A percentile compares a stretch with the other conserved stretches of the same genome.
Evolutionary conservation across 2,113 vertebrate genomes (phyloP).

Genomic region (Python bivittatus): DNA sequence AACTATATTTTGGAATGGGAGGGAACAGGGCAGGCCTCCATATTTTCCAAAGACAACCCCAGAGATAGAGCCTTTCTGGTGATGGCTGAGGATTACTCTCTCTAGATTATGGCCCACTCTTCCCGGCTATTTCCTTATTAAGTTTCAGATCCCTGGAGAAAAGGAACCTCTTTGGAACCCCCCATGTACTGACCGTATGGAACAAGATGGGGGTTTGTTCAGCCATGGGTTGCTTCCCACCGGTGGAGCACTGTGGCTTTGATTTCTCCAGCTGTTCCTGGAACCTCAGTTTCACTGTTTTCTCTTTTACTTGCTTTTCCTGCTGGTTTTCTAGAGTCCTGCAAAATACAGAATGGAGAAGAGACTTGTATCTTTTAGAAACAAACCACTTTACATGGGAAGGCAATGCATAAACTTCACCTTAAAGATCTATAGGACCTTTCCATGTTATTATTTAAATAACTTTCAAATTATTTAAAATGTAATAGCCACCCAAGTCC

Average conservation of each 20-base stretch:
- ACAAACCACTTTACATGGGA: not conserved
- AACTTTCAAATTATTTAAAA: not conserved
- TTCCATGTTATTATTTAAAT: not conserved
- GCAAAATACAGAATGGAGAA: conserved; percentile 26
- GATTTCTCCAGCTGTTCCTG: conserved; percentile 65
- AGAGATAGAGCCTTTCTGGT: not conserved
- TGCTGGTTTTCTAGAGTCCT: conserved; percentile 49
- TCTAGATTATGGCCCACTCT: not conserved
- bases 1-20: not conserved
- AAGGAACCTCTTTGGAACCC: not conserved
- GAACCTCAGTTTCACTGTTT: conserved; percentile 46
- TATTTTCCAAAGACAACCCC: not conserved
- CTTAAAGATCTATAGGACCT: not conserved
- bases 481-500: not conserved
- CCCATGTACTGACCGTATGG: conserved; percentile 65
- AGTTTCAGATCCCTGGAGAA: not conserved
- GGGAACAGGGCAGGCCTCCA: not conserved
- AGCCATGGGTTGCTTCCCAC: conserved; percentile 67
- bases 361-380: not conserved
- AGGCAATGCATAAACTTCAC: not conserved
- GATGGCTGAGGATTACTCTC: not conserved
- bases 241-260: conserved; percentile 61
- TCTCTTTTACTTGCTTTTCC: conserved; percentile 56
- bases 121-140: not conserved
- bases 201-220: conserved; percentile 71